A percentile compares a stretch with the other conserved stretches of the same genome.
These are phyloP conservation scores for Acleris sparsana DNA, from an alignment of 2,888 invertebrate species.

Conservation along the genomic window DNA sequence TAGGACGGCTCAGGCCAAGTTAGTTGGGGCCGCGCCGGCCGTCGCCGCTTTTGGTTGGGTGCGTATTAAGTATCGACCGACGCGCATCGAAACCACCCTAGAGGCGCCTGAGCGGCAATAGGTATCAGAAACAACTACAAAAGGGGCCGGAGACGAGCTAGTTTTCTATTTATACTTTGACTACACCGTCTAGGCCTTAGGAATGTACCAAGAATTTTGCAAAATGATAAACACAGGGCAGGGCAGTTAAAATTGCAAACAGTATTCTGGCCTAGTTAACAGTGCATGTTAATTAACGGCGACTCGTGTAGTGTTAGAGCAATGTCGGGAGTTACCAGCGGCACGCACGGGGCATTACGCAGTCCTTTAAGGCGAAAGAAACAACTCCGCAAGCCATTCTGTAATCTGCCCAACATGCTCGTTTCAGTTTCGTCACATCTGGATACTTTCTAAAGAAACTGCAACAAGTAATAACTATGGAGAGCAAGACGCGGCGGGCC, in stretches of 20 bases:
- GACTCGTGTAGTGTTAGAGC: constrained; percentile 46
- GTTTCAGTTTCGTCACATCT: constrained; percentile 78
- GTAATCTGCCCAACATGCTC: constrained; percentile 67
- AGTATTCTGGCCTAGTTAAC: constrained; percentile 58
- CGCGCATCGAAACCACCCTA: too few species aligned
- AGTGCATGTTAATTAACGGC: constrained; percentile 53
- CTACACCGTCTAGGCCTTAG: neutral
- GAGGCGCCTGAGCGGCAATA: too few species aligned
- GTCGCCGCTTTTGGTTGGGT: too few species aligned
- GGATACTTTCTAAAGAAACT: constrained; percentile 81
- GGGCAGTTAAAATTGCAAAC: constrained; percentile 49
- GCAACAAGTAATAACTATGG: constrained; percentile 66
- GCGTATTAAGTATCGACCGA: too few species aligned
- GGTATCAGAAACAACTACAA: too few species aligned
- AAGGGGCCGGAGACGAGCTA: too few species aligned
- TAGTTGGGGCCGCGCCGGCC: too few species aligned
- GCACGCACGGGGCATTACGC: constrained; percentile 76
- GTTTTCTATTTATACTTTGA: too few species aligned
- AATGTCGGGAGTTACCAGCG: constrained; percentile 58
- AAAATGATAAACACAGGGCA: constrained; percentile 33
- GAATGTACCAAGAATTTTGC: constrained; percentile 21
- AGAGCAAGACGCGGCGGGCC: constrained; percentile 65
- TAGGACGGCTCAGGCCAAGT: too few species aligned
- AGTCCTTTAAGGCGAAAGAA: constrained; percentile 63
- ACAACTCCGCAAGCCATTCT: constrained; percentile 62